Conservation (phyloP, 2,113 vertebrate species). For the Alouatta palliata region DNA sequence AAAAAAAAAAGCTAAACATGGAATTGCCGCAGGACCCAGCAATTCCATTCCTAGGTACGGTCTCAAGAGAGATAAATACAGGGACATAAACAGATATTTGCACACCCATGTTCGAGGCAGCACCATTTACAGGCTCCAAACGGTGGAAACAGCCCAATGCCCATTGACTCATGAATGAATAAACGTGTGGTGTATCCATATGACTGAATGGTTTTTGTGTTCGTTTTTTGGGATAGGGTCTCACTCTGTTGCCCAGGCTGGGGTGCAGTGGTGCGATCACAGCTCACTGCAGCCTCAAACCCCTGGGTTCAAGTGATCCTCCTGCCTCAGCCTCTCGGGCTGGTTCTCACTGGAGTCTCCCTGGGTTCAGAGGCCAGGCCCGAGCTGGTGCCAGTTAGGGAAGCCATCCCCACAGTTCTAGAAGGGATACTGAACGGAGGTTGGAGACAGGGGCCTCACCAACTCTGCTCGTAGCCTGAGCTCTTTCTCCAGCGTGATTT, state of each 20-base stretch:
- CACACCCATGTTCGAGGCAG: background rate
- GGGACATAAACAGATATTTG: background rate
- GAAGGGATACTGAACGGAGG: background rate
- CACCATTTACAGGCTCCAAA: background rate
- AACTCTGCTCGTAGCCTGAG: background rate
- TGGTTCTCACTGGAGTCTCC: no score
- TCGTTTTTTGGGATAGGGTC: no score
- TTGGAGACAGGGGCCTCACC: background rate
- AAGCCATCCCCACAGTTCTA: background rate
- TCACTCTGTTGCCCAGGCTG: no score
- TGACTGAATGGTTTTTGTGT: no score
- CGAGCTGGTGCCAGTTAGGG: background rate
- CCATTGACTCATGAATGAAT: background rate
- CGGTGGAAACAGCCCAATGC: background rate
- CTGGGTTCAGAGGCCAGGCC: no score
- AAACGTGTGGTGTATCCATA: background rate
- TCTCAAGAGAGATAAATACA: background rate
- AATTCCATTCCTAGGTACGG: background rate
- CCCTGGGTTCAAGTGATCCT: no score
- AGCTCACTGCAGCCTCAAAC: no score
- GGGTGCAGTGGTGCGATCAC: no score
- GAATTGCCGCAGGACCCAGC: background rate
- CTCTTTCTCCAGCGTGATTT: no score
- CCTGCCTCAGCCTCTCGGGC: no score
- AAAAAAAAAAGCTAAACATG: background rate